Conservation (phyloP, 1,140 invertebrate species). For the Pseudomyrmex gracilis region DNA sequence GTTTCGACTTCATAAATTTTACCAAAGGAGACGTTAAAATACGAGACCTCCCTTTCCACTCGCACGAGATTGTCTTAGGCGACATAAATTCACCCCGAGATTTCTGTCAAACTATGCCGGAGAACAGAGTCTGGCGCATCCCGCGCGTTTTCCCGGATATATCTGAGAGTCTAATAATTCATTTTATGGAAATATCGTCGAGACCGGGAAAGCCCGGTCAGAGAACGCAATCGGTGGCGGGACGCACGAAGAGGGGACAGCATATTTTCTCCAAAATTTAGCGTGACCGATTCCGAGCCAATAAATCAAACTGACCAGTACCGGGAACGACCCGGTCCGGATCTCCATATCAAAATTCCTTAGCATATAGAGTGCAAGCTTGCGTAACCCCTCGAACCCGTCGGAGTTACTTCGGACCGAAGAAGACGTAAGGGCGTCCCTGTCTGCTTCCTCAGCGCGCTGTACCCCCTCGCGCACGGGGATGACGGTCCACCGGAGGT, state of each 20-base stretch:
- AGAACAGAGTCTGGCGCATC: conserved; percentile 53
- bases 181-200: conserved; percentile 83
- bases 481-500: conserved; percentile 51
- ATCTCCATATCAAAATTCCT: conserved; percentile 81
- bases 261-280: conserved; percentile 84
- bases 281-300: conserved; percentile 80
- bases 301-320: conserved; percentile 84
- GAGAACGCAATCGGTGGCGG: conserved; percentile 31
- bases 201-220: conserved; percentile 18
- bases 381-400: conserved; percentile 71
- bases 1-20: conserved; percentile 58
- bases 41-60: conserved; percentile 50
- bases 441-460: conserved; percentile 26
- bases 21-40: conserved; percentile 52
- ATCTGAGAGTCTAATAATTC: conserved; percentile 81
- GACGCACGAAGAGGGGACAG: conserved; percentile 66
- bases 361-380: conserved; percentile 80
- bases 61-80: conserved; percentile 56
- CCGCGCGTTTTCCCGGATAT: conserved; percentile 57
- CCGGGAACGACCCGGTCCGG: conserved; percentile 64
- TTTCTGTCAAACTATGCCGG: conserved; percentile 58
- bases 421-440: conserved; percentile 31
- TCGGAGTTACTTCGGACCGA: conserved; percentile 34
- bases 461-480: conserved; percentile 13
- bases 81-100: conserved; percentile 57